These are phyloP conservation scores for Ailurus styani DNA, from an alignment of 2,113 vertebrate species.

Conservation along the genomic window DNA sequence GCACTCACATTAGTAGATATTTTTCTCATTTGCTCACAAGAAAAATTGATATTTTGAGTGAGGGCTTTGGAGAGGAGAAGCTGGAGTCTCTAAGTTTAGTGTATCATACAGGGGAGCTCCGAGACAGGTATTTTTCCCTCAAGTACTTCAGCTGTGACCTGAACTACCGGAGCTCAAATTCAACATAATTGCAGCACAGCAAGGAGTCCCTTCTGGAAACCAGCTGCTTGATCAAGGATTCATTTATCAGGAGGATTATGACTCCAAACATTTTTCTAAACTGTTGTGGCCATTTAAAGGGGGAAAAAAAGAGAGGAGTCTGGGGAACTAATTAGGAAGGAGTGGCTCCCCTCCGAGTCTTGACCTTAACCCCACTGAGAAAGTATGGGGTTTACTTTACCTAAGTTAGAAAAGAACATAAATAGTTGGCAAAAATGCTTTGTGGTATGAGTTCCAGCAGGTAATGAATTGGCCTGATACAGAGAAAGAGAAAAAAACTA, in stretches of 20 bases:
- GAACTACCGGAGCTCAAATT: conserved; percentile 38
- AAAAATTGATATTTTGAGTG: not conserved
- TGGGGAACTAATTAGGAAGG: conserved; percentile 77
- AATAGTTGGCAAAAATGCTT: conserved; percentile 62
- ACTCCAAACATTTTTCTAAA: conserved; percentile 71
- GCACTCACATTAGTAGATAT: not conserved
- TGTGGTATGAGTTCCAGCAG: conserved; percentile 32
- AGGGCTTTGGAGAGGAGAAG: not conserved
- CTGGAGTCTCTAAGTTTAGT: not conserved
- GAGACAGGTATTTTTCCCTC: conserved; percentile 24
- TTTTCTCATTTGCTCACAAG: conserved; percentile 17
- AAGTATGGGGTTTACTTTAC: conserved; percentile 74
- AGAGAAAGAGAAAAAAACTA: not conserved
- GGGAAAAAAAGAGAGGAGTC: conserved; percentile 51
- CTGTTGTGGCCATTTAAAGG: conserved; percentile 63
- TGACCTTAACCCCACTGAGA: conserved; percentile 73
- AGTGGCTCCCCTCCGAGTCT: conserved; percentile 66
- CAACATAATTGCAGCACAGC: conserved; percentile 48
- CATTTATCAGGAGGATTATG: conserved; percentile 77
- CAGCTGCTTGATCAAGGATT: conserved; percentile 65
- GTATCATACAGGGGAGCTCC: not conserved
- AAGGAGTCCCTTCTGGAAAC: conserved; percentile 69
- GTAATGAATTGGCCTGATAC: conserved; percentile 11
- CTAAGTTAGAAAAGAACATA: conserved; percentile 65
- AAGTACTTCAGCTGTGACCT: conserved; percentile 46